A percentile compares a stretch with the other conserved stretches of the same genome.
Conservation (phyloP, 2,113 vertebrate genomes). For the Leucopsar rothschildi region DNA sequence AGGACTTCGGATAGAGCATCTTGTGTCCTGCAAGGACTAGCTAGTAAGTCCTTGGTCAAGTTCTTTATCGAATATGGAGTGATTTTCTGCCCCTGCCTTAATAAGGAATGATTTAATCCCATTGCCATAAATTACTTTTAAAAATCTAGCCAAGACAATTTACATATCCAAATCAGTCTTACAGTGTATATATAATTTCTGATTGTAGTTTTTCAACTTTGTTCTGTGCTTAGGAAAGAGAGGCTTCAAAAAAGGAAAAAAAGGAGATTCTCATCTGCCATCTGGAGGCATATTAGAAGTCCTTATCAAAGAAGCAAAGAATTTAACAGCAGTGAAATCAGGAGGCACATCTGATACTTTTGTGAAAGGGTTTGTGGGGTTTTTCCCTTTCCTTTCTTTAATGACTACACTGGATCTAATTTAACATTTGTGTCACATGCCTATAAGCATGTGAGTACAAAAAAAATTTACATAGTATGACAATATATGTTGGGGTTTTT, state of each 20-base stretch:
- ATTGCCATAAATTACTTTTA: neutral
- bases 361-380: constrained; percentile 87
- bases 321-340: constrained; percentile 92
- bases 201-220: neutral
- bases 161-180: neutral
- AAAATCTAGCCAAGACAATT: neutral
- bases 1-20: neutral
- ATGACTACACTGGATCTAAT: neutral
- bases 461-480: neutral
- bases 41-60: neutral
- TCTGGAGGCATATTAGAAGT: constrained; percentile 93
- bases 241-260: constrained; percentile 84
- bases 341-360: constrained; percentile 94
- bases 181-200: neutral
- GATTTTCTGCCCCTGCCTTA: neutral
- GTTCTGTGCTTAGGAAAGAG: constrained; percentile 80
- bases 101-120: neutral
- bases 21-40: neutral
- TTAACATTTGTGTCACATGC: neutral
- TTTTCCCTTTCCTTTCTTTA: neutral
- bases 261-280: constrained; percentile 74
- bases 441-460: neutral
- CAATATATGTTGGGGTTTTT: neutral
- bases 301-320: constrained; percentile 94
- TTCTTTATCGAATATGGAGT: neutral